Evolutionary conservation across 2,797 vertebrate genomes (phyloP).

Genomic region (Dermochelys coriacea): DNA sequence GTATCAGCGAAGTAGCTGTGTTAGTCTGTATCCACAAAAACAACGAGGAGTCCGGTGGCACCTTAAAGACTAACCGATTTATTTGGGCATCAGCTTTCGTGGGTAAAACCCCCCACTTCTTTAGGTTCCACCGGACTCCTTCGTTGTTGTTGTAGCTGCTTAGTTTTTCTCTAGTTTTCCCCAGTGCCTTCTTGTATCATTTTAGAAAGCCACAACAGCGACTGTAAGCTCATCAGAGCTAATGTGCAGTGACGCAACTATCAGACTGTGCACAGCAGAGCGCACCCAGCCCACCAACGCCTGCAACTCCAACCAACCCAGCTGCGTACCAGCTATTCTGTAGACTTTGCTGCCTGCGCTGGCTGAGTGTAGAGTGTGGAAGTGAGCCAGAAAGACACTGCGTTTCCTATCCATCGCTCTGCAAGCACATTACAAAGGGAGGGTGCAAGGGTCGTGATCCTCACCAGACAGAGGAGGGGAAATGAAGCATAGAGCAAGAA

Average conservation of each 20-base stretch:
- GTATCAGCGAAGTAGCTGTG: neutral
- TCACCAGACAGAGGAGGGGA: neutral
- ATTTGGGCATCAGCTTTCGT: no score
- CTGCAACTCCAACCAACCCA: neutral
- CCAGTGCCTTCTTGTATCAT: neutral
- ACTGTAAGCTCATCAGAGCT: fast-evolving
- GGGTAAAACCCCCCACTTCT: no score
- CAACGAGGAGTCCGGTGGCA: no score
- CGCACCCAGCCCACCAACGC: fast-evolving
- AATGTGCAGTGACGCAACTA: neutral
- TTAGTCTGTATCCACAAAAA: no score
- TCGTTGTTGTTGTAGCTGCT: neutral
- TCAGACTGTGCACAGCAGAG: neutral
- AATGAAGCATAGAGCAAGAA: neutral
- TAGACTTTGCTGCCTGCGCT: neutral
- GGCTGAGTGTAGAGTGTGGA: neutral
- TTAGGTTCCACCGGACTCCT: no score
- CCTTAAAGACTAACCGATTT: no score
- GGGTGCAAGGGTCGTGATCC: neutral
- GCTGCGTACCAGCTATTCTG: fast-evolving
- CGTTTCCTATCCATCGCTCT: neutral
- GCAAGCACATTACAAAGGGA: neutral
- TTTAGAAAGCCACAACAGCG: neutral
- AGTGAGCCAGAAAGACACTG: neutral
- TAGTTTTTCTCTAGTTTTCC: neutral